phyloP scores from a whole-genome alignment of 64 coral and sea anemone genomes.

The Pocillopora damicornis region DNA sequence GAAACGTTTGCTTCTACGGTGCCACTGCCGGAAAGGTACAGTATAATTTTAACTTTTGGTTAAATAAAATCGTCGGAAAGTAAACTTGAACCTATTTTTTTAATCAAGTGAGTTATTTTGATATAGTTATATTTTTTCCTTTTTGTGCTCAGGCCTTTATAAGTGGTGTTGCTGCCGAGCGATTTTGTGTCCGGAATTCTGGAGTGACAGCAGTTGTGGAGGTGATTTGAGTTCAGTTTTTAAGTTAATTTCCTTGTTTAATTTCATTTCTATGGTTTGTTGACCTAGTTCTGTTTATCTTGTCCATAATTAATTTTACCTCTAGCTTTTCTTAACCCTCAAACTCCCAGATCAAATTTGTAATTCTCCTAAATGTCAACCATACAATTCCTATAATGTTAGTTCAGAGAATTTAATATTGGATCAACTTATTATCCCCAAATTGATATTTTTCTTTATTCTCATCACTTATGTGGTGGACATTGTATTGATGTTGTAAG shows the following conservation, averaged over 20 bases:
- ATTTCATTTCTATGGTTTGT: background rate
- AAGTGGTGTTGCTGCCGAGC: conserved; percentile 79
- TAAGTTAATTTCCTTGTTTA: background rate
- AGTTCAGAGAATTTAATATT: no score
- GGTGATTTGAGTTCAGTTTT: conserved; percentile 28
- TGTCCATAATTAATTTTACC: background rate
- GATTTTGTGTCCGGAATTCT: conserved; percentile 91
- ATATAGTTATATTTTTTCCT: background rate
- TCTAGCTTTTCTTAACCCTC: no score
- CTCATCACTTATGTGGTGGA: no score
- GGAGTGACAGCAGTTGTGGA: conserved; percentile 80
- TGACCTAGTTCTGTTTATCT: background rate
- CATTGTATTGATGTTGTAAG: no score
- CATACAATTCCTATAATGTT: no score
- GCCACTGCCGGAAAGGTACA: conserved; percentile 93
- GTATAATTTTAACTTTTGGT: no score
- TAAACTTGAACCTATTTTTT: background rate
- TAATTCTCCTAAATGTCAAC: no score
- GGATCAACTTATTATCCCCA: no score
- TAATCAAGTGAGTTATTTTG: background rate
- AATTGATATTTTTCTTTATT: no score
- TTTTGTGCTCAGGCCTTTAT: conserved; percentile 67
- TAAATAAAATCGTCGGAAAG: background rate
- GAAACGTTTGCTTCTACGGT: conserved; percentile 92
- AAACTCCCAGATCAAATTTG: no score